Conservation (phyloP, 2,797 vertebrate species). For the Rhyacichthys aspro region DNA sequence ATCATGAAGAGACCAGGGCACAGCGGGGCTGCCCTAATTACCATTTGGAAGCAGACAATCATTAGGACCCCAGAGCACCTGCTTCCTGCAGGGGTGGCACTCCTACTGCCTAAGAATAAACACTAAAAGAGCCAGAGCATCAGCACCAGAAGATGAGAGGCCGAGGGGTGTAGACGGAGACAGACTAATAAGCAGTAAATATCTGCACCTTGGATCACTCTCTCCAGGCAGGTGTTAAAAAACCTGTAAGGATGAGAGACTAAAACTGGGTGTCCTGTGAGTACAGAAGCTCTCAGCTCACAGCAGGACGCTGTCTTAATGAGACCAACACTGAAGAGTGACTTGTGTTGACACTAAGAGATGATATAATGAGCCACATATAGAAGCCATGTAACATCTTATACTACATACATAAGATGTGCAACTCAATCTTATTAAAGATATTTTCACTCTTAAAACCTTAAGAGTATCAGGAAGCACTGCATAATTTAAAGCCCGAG, state of each 20-base stretch:
- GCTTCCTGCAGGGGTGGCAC: constrained; percentile 52
- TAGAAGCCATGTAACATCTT: constrained; percentile 16
- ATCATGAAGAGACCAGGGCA: constrained; percentile 53
- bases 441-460: constrained; percentile 20
- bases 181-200: constrained; percentile 23
- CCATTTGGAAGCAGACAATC: constrained; percentile 63
- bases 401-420: constrained; percentile 18
- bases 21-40: constrained; percentile 69
- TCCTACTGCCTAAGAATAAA: constrained; percentile 41
- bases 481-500: background rate
- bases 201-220: constrained; percentile 13
- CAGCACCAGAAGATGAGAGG: constrained; percentile 26
- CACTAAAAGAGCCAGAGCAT: constrained; percentile 8
- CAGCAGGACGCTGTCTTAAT: constrained; percentile 61
- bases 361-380: constrained; percentile 48
- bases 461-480: constrained; percentile 8
- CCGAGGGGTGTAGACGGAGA: constrained; percentile 20
- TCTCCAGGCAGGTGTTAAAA: constrained; percentile 20
- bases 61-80: constrained; percentile 60
- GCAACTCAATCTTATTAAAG: constrained; percentile 9
- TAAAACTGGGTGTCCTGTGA: constrained; percentile 17
- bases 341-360: constrained; percentile 25
- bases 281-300: constrained; percentile 29
- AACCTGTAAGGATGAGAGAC: constrained; percentile 15
- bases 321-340: constrained; percentile 43